phyloP scores from a whole-genome alignment of 2,113 vertebrate species.

The Diphyllodes magnificus region DNA sequence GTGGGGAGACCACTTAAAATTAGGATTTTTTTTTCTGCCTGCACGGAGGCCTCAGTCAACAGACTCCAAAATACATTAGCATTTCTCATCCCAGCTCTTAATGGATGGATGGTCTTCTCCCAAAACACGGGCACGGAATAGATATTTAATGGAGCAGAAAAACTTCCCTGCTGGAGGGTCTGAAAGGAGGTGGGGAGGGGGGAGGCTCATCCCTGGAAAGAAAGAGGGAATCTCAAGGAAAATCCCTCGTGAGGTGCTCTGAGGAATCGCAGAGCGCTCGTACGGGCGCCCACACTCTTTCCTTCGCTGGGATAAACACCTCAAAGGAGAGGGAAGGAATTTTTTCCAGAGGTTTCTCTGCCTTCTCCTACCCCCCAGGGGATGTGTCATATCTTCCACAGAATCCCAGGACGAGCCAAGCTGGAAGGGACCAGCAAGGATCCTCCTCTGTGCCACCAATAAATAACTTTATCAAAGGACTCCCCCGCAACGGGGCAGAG shows the following conservation, averaged over 20 bases:
- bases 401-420: background rate
- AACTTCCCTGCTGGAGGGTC: background rate
- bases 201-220: background rate
- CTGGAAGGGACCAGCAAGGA: background rate
- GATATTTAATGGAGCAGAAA: background rate
- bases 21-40: background rate
- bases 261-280: accelerated
- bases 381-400: background rate
- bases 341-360: background rate
- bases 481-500: background rate
- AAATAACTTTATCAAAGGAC: background rate
- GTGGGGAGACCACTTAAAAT: slow-evolving; percentile 25
- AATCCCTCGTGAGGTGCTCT: background rate
- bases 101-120: slow-evolving; percentile 50
- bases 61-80: slow-evolving; percentile 36
- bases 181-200: background rate
- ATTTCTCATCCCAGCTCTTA: background rate
- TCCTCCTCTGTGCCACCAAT: background rate
- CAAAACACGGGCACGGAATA: background rate
- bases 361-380: background rate
- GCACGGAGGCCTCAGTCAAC: slow-evolving; percentile 20
- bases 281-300: accelerated
- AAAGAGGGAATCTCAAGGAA: background rate
- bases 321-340: background rate
- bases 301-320: background rate